phyloP scores from a whole-genome alignment of 2,113 vertebrate genomes.

The Felis catus region DNA sequence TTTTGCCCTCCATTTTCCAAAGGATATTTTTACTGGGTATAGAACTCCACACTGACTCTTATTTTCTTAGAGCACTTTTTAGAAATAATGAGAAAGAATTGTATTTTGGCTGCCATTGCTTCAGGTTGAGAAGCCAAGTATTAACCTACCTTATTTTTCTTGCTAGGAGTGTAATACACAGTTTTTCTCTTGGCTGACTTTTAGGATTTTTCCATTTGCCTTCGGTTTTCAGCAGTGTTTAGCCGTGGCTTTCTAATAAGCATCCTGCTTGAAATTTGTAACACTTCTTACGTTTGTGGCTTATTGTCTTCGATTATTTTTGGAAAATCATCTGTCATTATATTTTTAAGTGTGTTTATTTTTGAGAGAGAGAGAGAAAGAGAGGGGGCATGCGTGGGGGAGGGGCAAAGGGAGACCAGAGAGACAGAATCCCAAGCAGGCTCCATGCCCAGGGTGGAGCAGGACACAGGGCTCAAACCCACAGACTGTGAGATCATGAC shows the following conservation, averaged over 20 bases:
- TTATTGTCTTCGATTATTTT: neutral
- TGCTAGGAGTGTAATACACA: neutral
- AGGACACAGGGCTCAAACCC: too few relatives aligned
- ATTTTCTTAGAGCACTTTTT: neutral
- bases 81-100: neutral
- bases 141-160: neutral
- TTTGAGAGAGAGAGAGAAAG: too few relatives aligned
- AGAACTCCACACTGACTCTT: neutral
- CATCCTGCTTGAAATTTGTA: neutral
- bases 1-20: neutral
- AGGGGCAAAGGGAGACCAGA: too few relatives aligned
- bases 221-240: neutral
- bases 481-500: too few relatives aligned
- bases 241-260: neutral
- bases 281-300: neutral
- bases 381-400: too few relatives aligned
- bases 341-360: too few relatives aligned
- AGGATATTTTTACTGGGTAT: neutral
- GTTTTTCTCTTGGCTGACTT: neutral
- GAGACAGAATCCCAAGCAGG: too few relatives aligned
- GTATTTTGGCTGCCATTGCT: neutral
- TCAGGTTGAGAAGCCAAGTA: neutral
- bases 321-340: neutral
- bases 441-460: too few relatives aligned
- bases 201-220: slow-evolving; percentile 1